These are phyloP conservation scores for Rhinogobio ventralis DNA, from an alignment of 2,797 vertebrate genomes.

Conservation along the genomic window DNA sequence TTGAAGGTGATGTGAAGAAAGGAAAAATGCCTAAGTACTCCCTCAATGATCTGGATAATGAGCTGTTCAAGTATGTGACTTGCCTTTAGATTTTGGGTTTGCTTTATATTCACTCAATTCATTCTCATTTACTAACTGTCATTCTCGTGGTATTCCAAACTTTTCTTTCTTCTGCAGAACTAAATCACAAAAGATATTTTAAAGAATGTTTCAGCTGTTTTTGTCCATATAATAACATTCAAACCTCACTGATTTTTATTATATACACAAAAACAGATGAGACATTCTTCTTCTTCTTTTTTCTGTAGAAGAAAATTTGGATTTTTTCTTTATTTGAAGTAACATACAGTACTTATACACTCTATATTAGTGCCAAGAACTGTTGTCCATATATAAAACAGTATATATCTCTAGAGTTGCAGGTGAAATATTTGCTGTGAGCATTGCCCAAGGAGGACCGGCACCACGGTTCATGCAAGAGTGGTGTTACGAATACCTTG, in stretches of 20 bases:
- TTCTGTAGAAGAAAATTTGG: too few relatives aligned
- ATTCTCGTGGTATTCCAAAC: not conserved
- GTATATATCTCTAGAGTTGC: slow-evolving; percentile 23
- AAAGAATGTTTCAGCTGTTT: not conserved
- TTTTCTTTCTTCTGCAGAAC: not conserved
- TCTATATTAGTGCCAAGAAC: not conserved
- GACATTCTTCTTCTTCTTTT: not conserved
- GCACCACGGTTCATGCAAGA: slow-evolving; percentile 22
- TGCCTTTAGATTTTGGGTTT: not conserved
- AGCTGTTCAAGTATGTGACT: slow-evolving; percentile 36
- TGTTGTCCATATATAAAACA: not conserved
- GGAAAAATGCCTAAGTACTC: slow-evolving; percentile 28
- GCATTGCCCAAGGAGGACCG: slow-evolving; percentile 36
- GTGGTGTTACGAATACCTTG: slow-evolving; percentile 35
- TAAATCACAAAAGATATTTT: not conserved
- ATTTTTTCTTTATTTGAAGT: too few relatives aligned
- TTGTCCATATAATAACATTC: not conserved
- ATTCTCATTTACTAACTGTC: not conserved
- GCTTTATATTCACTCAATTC: not conserved
- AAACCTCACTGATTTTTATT: not conserved
- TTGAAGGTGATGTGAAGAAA: slow-evolving; percentile 1
- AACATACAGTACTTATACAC: not conserved
- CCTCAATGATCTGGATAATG: slow-evolving; percentile 25
- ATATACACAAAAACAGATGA: not conserved
- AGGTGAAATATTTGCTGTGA: slow-evolving; percentile 46